Base-by-base conservation (phyloP, 1,140 invertebrate species). In the Hyles euphorbiae region DNA sequence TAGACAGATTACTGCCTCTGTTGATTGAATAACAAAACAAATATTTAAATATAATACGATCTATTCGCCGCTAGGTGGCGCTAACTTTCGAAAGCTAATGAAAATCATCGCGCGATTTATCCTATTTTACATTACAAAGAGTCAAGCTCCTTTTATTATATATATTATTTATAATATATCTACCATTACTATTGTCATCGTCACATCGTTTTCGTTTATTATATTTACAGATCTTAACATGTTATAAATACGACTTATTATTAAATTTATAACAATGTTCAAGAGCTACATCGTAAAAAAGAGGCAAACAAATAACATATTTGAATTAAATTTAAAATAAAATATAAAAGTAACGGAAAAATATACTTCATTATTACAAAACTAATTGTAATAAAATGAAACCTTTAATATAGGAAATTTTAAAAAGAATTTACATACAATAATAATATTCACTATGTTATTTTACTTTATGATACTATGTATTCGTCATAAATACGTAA, bases 121-220 rank as follows among this genome's bases (percentile, higher is more conserved):
- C 2, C 1, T 40, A 40, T 8, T 36, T 40, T 40, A 5, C 36
- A 5, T 5, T 40, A 40, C 8, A 40, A 40, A 2, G 22, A 22
- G 22, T 22, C 22, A 2, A 1, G 22, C 22, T 22, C 22, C 22
- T 22, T 22, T 22, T 22, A 22, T 22, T 22, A n/a, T n/a, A n/a
- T n/a, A n/a, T n/a, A n/a, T n/a, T n/a, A n/a, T n/a, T n/a, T n/a
- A 22, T 22, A 22, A 22, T 2, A 22, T 63, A 51, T 53, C 73
- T 81, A 81, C 69, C 46, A 33, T 70, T 77, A 57, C 60, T 81
- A 84, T 82, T 82, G 79, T 84, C 81, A 82, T 82, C 56, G 78
- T 78, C 76, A 82, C 79, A 65, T 71, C 69, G 70, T 67, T 67
- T 62, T 58, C 56, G 36, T 62, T 62, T 55, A 61, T 60, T 65